A percentile compares a stretch with the other conserved stretches of the same genome.
Conservation (phyloP, 2,113 vertebrate genomes). For the Corythoichthys intestinalis region DNA sequence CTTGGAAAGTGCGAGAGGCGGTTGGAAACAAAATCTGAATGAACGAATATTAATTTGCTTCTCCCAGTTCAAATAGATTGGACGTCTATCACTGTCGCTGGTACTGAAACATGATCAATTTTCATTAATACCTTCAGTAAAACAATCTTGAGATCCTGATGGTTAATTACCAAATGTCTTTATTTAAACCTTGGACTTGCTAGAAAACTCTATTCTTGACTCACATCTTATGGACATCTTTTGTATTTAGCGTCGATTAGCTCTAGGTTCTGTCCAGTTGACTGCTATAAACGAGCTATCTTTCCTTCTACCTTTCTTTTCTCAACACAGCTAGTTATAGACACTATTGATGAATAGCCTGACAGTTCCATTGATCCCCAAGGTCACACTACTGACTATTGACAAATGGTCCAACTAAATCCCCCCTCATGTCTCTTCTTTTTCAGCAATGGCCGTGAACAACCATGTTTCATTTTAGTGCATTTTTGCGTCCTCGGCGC, state of each 20-base stretch:
- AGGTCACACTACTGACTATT: slow-evolving; percentile 44
- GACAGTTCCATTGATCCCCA: slow-evolving; percentile 52
- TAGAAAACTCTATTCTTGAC: neutral
- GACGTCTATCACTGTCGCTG: too few relatives aligned
- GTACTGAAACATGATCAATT: too few relatives aligned
- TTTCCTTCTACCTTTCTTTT: slow-evolving; percentile 13
- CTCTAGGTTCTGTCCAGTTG: slow-evolving; percentile 37
- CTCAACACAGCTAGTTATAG: slow-evolving; percentile 42
- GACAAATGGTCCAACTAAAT: slow-evolving; percentile 45
- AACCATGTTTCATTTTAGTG: slow-evolving; percentile 18
- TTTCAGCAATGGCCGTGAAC: slow-evolving; percentile 1
- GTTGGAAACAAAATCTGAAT: too few relatives aligned
- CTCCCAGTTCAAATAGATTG: too few relatives aligned
- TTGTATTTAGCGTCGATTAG: slow-evolving; percentile 25
- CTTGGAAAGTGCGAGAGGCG: too few relatives aligned
- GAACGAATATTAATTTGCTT: too few relatives aligned
- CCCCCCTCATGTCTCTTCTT: slow-evolving; percentile 9
- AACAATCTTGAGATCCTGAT: neutral
- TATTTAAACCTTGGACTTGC: neutral
- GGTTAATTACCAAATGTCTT: neutral
- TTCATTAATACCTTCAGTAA: too few relatives aligned
- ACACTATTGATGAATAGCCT: slow-evolving; percentile 59
- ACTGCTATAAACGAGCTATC: slow-evolving; percentile 21
- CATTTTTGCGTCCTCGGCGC: neutral
- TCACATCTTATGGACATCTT: neutral